phyloP scores from a whole-genome alignment of 2,888 invertebrate species.

The Eupithecia inturbata region DNA sequence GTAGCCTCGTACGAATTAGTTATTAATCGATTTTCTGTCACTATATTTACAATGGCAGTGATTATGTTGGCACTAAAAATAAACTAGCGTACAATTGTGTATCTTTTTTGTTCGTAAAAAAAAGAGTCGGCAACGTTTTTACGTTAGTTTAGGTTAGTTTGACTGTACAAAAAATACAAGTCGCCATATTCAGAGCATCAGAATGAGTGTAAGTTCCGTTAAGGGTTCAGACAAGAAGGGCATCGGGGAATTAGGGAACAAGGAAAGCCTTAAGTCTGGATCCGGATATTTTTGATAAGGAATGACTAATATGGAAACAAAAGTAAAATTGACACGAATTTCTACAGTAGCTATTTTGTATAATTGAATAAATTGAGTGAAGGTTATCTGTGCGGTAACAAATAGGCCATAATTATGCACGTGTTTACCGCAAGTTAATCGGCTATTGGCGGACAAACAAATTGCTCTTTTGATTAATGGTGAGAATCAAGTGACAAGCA shows the following conservation, averaged over 20 bases:
- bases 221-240: not conserved
- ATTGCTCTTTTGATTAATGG: not conserved
- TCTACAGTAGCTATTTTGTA: conserved; percentile 1
- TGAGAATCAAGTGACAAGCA: not conserved
- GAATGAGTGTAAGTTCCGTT: not conserved
- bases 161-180: not conserved
- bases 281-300: not conserved
- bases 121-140: not conserved
- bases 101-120: not conserved
- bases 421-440: conserved; percentile 1
- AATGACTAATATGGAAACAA: not conserved
- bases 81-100: not conserved
- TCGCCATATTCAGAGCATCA: not conserved
- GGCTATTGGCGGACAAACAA: not conserved
- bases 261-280: not conserved
- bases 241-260: not conserved
- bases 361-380: conserved; percentile 13
- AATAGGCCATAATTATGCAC: conserved; percentile 8
- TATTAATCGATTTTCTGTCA: not conserved
- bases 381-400: conserved; percentile 1
- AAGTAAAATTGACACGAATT: not conserved
- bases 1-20: not conserved
- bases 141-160: not conserved
- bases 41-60: not conserved
- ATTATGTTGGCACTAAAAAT: not conserved